These are phyloP conservation scores for Clusia tigrina DNA, from an alignment of 2,888 invertebrate species.

Conservation along the genomic window DNA sequence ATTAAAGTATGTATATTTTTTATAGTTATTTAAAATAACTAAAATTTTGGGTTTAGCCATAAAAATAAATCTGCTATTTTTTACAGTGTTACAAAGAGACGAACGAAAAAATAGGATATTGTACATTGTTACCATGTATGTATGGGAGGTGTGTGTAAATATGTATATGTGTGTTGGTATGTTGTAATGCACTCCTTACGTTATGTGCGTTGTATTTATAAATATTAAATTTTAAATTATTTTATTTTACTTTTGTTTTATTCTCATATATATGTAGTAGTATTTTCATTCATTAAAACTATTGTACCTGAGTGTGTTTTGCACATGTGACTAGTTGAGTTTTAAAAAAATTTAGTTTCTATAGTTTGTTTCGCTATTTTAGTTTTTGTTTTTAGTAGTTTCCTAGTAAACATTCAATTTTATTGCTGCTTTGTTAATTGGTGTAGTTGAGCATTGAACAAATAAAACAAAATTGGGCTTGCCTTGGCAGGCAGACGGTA, in stretches of 20 bases:
- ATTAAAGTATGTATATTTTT: constrained; percentile 31
- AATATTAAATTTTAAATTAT: constrained; percentile 15
- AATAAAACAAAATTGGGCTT: background rate
- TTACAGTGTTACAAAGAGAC: background rate
- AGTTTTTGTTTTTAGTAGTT: constrained; percentile 4
- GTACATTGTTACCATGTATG: constrained; percentile 5
- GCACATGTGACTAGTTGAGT: constrained; percentile 35
- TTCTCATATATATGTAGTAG: constrained; percentile 13
- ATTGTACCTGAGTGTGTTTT: constrained; percentile 39
- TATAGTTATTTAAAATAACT: constrained; percentile 58
- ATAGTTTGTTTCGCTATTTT: constrained; percentile 17
- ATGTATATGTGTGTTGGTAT: constrained; percentile 3
- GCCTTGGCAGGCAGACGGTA: background rate
- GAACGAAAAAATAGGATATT: background rate
- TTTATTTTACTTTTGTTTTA: background rate
- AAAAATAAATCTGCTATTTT: constrained; percentile 7
- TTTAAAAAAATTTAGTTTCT: constrained; percentile 16
- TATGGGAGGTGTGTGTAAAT: constrained; percentile 2
- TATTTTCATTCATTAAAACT: constrained; percentile 30
- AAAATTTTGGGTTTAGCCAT: constrained; percentile 34
- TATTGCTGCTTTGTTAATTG: constrained; percentile 17
- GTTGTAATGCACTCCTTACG: background rate
- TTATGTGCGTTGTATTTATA: constrained; percentile 1
- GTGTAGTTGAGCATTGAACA: constrained; percentile 21
- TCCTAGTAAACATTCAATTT: background rate